A percentile compares a stretch with the other conserved stretches of the same genome.
Conservation (phyloP, 2,888 invertebrate genomes). For the Acanthopleura granulata region DNA sequence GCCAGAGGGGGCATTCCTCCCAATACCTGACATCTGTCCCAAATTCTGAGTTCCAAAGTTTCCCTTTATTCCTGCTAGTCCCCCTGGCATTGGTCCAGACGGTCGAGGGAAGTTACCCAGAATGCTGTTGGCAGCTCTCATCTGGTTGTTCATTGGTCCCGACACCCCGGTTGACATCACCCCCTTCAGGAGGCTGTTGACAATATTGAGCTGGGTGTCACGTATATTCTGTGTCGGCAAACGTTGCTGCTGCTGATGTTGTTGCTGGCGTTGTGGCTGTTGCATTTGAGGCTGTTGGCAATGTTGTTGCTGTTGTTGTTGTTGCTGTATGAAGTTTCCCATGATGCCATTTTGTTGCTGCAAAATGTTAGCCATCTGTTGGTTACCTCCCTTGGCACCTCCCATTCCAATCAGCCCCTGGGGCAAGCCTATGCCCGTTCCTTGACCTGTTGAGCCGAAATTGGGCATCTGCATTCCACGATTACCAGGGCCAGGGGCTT, state of each 20-base stretch:
- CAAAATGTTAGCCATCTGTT: too few relatives aligned
- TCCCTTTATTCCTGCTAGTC: too few relatives aligned
- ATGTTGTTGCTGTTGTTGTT: neutral
- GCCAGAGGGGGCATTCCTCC: neutral
- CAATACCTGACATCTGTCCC: neutral
- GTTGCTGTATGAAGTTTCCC: slow-evolving; percentile 5
- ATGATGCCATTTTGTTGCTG: neutral
- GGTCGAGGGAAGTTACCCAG: neutral
- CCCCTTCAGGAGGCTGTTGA: slow-evolving; percentile 1
- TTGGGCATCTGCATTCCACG: too few relatives aligned
- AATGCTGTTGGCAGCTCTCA: neutral
- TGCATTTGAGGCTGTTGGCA: neutral
- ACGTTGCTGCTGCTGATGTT: neutral
- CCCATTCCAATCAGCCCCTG: too few relatives aligned
- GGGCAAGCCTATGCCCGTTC: too few relatives aligned
- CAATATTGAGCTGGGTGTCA: slow-evolving; percentile 6
- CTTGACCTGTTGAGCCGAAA: too few relatives aligned
- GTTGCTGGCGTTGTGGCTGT: neutral
- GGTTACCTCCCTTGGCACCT: too few relatives aligned
- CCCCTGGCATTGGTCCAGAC: too few relatives aligned
- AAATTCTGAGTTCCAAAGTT: too few relatives aligned
- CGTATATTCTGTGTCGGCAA: slow-evolving; percentile 7
- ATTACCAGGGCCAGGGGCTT: too few relatives aligned
- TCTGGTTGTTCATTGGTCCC: neutral
- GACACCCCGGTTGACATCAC: neutral